Percentiles rank a stretch among this genome's conserved stretches.
These are phyloP conservation scores for Ibidorhyncha struthersii DNA, from an alignment of 2,113 vertebrate genomes.

Conservation along the genomic window DNA sequence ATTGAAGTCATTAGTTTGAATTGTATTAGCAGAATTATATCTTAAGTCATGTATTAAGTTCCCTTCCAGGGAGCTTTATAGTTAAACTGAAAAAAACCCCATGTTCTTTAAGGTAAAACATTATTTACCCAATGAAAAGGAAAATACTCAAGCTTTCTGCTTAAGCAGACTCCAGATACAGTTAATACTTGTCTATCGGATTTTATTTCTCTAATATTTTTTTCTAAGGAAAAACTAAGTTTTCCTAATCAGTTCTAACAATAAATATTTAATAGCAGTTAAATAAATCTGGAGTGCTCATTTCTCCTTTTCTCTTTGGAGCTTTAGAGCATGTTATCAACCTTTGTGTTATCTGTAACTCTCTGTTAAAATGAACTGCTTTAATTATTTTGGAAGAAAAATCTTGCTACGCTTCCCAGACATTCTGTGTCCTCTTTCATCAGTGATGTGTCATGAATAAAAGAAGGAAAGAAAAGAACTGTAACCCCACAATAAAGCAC, in stretches of 20 bases:
- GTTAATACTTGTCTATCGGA: neutral
- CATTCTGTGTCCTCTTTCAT: neutral
- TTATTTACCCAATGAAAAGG: neutral
- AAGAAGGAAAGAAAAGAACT: neutral
- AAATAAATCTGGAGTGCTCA: neutral
- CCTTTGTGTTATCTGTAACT: neutral
- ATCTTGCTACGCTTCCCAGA: neutral
- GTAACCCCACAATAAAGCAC: neutral
- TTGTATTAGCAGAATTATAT: neutral
- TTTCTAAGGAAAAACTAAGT: neutral
- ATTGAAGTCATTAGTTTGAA: neutral
- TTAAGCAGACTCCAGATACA: neutral
- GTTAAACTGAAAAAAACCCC: neutral
- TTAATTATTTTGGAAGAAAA: constrained; percentile 43
- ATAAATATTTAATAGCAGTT: neutral
- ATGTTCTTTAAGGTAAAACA: neutral
- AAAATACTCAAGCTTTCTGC: neutral
- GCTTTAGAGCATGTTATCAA: constrained; percentile 23
- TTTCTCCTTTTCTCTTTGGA: neutral
- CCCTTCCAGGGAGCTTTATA: neutral
- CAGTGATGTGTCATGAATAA: neutral
- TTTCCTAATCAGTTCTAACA: neutral
- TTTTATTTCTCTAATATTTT: neutral
- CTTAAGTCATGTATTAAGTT: neutral
- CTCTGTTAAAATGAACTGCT: neutral